phyloP scores from a whole-genome alignment of 2,888 invertebrate genomes.

The Aphidius colemani region DNA sequence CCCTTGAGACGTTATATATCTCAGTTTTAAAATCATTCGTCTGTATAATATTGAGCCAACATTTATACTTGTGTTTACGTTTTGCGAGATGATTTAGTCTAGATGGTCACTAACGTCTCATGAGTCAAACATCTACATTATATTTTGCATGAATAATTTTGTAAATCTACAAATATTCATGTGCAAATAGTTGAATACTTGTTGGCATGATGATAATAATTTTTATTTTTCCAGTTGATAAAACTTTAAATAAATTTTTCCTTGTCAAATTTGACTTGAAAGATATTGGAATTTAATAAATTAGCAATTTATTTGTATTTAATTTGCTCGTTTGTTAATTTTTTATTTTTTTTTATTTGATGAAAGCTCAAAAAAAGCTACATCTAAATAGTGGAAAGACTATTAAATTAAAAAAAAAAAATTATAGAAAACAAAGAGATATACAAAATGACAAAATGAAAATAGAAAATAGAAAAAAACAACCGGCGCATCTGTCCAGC shows the following conservation, averaged over 20 bases:
- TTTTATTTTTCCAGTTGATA: too few relatives aligned
- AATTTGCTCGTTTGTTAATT: not conserved
- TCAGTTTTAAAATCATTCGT: too few relatives aligned
- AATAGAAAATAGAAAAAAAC: slow-evolving; percentile 40
- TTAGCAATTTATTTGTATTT: slow-evolving; percentile 7
- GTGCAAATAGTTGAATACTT: too few relatives aligned
- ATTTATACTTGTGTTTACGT: slow-evolving; percentile 5
- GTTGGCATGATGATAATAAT: too few relatives aligned
- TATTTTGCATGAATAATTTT: too few relatives aligned
- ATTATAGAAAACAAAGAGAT: not conserved
- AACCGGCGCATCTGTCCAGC: slow-evolving; percentile 47
- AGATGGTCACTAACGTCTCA: too few relatives aligned
- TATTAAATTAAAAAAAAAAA: not conserved
- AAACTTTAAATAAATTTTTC: too few relatives aligned
- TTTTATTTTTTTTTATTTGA: not conserved
- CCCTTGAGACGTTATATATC: not conserved
- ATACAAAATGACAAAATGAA: slow-evolving; percentile 30
- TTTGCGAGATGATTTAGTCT: not conserved
- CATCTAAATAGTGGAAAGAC: not conserved
- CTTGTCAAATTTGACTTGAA: too few relatives aligned
- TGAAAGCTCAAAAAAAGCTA: not conserved
- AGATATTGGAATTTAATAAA: not conserved
- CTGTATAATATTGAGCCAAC: not conserved
- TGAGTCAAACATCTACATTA: too few relatives aligned
- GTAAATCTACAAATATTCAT: too few relatives aligned